A percentile compares a stretch with the other conserved stretches of the same genome.
Evolutionary conservation across 2,888 invertebrate species (phyloP).

Genomic region (Agriopis leucophaearia): DNA sequence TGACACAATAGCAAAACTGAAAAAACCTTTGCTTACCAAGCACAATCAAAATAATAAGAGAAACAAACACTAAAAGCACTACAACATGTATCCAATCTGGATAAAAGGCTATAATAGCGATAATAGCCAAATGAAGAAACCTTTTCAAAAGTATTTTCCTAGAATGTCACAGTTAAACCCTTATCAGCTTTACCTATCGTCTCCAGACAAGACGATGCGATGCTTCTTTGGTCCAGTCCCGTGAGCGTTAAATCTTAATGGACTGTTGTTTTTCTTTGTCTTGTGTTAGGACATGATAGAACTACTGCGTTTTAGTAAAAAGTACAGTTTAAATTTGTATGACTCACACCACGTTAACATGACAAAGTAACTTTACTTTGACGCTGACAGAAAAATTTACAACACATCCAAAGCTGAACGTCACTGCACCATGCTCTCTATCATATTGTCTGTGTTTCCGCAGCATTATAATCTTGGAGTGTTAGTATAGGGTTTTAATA

Average conservation of each 20-base stretch:
- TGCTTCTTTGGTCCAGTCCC: slow-evolving; percentile 7
- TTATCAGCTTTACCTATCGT: slow-evolving; percentile 11
- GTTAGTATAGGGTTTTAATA: too few species aligned
- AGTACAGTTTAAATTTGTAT: too few species aligned
- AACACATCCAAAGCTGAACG: too few species aligned
- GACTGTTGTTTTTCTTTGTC: background rate
- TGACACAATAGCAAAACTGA: too few species aligned
- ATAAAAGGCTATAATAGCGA: slow-evolving; percentile 4
- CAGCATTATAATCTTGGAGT: too few species aligned
- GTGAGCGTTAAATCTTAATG: background rate
- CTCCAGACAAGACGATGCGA: slow-evolving; percentile 13
- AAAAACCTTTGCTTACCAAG: too few species aligned
- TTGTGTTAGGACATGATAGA: background rate
- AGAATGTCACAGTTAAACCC: slow-evolving; percentile 16
- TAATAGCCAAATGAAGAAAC: slow-evolving; percentile 18
- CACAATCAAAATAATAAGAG: background rate
- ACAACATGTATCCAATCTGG: slow-evolving; percentile 15
- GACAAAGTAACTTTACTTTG: too few species aligned
- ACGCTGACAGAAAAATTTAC: too few species aligned
- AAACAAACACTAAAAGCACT: background rate
- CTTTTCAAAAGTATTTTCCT: slow-evolving; percentile 3
- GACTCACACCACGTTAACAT: too few species aligned
- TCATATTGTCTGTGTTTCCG: too few species aligned
- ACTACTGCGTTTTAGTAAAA: background rate
- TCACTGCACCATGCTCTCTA: too few species aligned